Evolutionary conservation across 2,888 invertebrate genomes (phyloP), one percentile per base, ranked within the genome.

Genomic region (Carpatolechia fugitivella): DNA sequence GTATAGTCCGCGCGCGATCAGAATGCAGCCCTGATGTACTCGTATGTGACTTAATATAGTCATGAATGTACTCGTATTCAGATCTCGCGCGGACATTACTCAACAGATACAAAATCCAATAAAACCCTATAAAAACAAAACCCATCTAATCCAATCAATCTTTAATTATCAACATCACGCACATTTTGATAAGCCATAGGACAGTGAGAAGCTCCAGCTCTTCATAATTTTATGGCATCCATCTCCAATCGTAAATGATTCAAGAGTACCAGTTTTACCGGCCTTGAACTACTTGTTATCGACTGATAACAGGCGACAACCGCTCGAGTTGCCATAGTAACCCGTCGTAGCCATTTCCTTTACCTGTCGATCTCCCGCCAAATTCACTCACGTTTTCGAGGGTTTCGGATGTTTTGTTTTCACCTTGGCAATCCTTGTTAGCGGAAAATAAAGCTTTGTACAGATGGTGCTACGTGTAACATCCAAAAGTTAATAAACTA

Each of bases 261-360:
- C 40, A 2, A 10, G 18, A 18, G 44, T 44, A 44, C 44, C 44
- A n/a, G n/a, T 44, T 24, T 18, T 6, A 3, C 1, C 20, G 44
- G n/a, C 44, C 44, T 44, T 44, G 44, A 44, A 44, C 44, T 18
- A 44, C 44, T 44, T 44, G 44, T 44, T 44, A 33, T 29, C 40
- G 49, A 33, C 35, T 33, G 24, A 35, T 29, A 38, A 51, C 29
- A 24, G 20, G 49, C 14, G 20, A 35, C 13, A 8, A 33, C 41
- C 55, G 50, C 41, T 18, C 36, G 49, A 24, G 50, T 55, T 55
- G 10, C 35, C 33, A 36, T 50, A 24, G 50, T 50, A 50, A 20
- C 49, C 14, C 41, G 4, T 6, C 38, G 7, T 10, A 16, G 14
- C 14, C 16, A 16, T 38, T 5, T 38, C 38, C 38, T 14, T 38